Percentiles rank a stretch among this genome's conserved stretches.
Conservation (phyloP, 2,797 vertebrate genomes). For the Nothura maculosa region DNA sequence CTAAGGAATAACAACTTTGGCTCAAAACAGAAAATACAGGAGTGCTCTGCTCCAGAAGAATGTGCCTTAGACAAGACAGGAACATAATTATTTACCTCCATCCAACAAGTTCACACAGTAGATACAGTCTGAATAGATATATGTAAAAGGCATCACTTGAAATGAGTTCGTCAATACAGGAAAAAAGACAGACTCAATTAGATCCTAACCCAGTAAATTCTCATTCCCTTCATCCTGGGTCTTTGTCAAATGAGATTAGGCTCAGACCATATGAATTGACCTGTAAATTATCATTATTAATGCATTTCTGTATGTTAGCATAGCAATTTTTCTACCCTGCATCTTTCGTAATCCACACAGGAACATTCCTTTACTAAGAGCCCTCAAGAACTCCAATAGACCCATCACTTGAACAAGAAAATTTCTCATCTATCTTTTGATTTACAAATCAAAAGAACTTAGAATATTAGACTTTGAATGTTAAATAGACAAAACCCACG, state of each 20-base stretch:
- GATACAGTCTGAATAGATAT: neutral
- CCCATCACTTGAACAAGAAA: neutral
- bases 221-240: conserved; percentile 34
- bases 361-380: neutral
- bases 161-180: neutral
- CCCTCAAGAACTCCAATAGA: fast-evolving
- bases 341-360: neutral
- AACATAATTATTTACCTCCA: neutral
- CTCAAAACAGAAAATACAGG: neutral
- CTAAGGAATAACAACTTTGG: neutral
- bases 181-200: neutral
- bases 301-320: neutral
- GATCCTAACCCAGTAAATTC: conserved; percentile 1
- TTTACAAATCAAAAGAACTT: neutral
- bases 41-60: neutral
- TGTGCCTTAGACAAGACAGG: neutral
- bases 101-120: neutral
- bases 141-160: neutral
- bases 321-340: neutral
- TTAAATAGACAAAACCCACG: neutral
- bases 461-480: neutral
- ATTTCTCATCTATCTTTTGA: neutral
- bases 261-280: conserved; percentile 23
- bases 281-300: conserved; percentile 31
- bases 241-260: conserved; percentile 37